phyloP scores from a whole-genome alignment of 2,797 vertebrate genomes.

The Amblyopsis hoosieri region DNA sequence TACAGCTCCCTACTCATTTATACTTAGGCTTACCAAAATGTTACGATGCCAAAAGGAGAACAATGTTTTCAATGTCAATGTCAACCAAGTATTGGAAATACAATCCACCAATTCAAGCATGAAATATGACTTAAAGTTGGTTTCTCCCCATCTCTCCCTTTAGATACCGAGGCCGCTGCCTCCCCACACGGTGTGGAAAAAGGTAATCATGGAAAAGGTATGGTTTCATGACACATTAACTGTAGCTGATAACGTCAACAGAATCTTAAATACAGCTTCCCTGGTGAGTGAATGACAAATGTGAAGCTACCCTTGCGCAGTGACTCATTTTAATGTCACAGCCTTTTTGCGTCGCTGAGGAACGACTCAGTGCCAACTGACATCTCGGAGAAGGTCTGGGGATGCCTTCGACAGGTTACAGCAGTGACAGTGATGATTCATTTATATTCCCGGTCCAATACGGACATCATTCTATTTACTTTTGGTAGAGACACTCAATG shows the following conservation, averaged over 20 bases:
- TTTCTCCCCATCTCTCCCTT: background rate
- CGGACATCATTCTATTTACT: constrained; percentile 4
- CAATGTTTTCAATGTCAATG: background rate
- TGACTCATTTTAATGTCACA: constrained; percentile 15
- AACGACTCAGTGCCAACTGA: background rate
- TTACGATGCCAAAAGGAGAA: background rate
- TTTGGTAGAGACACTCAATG: background rate
- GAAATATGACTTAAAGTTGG: background rate
- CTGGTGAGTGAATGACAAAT: background rate
- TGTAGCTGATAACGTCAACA: too few species aligned
- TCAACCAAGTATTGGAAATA: background rate
- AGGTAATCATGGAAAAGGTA: too few species aligned
- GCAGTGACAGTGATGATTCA: background rate
- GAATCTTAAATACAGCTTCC: too few species aligned
- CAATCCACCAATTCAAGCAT: background rate
- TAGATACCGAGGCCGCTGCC: too few species aligned
- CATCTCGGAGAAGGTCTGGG: background rate
- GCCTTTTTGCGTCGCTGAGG: background rate
- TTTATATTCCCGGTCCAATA: background rate
- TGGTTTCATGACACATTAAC: too few species aligned
- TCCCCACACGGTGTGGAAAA: too few species aligned
- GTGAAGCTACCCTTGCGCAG: constrained; percentile 4
- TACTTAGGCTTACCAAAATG: background rate
- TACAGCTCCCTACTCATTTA: background rate
- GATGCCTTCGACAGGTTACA: constrained; percentile 13